Evolutionary conservation across 2,888 invertebrate species (phyloP).

Genomic region (Drosophila yooni): DNA sequence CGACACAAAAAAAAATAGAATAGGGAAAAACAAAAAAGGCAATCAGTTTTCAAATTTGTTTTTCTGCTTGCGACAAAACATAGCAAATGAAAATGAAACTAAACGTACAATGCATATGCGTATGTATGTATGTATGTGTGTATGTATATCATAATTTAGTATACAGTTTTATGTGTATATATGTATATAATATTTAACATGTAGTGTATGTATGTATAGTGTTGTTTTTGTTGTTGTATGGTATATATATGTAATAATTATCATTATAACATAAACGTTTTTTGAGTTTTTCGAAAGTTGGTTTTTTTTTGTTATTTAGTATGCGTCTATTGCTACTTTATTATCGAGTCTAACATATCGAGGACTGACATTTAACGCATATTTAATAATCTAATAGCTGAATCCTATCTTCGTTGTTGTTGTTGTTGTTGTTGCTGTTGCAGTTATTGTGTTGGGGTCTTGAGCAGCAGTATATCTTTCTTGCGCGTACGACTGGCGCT

Average conservation of each 20-base stretch:
- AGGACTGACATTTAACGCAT: constrained; percentile 52
- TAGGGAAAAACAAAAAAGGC: constrained; percentile 40
- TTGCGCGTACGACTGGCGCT: constrained; percentile 82
- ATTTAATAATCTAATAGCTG: constrained; percentile 10
- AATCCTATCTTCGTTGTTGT: constrained; percentile 19
- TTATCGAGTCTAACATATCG: constrained; percentile 39
- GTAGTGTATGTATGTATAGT: constrained; percentile 43
- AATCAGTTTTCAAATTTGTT: constrained; percentile 15
- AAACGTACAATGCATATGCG: constrained; percentile 56
- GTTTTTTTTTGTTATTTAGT: constrained; percentile 20
- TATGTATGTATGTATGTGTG: constrained; percentile 8
- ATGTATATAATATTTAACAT: constrained; percentile 60
- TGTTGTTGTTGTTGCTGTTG: constrained; percentile 28
- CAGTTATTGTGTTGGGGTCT: constrained; percentile 68
- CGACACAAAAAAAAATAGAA: constrained; percentile 53
- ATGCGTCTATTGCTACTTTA: constrained; percentile 30
- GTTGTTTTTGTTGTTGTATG: constrained; percentile 18
- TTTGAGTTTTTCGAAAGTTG: constrained; percentile 37
- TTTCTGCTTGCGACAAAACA: constrained; percentile 29
- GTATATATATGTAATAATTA: constrained; percentile 70
- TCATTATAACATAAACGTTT: constrained; percentile 74
- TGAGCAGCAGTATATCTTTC: constrained; percentile 82
- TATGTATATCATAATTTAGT: constrained; percentile 62
- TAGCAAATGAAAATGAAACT: constrained; percentile 40
- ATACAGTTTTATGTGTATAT: constrained; percentile 54